A percentile compares a stretch with the other conserved stretches of the same genome.
Evolutionary conservation across 2,888 invertebrate genomes (phyloP).

Genomic region (Eupithecia inturbata): DNA sequence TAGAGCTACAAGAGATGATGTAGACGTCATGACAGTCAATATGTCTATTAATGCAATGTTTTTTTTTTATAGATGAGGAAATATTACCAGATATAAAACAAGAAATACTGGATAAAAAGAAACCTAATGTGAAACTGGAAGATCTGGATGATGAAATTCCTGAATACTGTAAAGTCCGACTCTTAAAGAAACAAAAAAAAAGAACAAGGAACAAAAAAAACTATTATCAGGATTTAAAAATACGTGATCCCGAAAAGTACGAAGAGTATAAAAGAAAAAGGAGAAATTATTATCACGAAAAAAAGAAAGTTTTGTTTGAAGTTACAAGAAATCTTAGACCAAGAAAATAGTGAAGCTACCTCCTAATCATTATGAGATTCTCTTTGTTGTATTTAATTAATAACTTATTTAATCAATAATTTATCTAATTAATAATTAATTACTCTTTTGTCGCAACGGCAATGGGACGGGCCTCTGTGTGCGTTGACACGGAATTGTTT

Average conservation of each 20-base stretch:
- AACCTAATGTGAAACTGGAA: not conserved
- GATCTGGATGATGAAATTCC: not conserved
- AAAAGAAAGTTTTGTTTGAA: not conserved
- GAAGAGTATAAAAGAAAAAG: conserved; percentile 14
- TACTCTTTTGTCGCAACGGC: too few species aligned
- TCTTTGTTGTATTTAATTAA: not conserved
- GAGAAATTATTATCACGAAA: conserved; percentile 3
- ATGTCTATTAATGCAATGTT: not conserved
- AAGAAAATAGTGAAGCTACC: not conserved
- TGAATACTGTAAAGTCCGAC: not conserved
- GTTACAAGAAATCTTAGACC: not conserved
- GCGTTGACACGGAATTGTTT: too few species aligned
- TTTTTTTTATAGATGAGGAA: conserved; percentile 6
- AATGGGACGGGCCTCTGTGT: too few species aligned
- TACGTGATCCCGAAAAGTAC: not conserved
- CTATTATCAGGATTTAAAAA: not conserved
- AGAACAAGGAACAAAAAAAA: not conserved
- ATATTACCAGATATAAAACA: conserved; percentile 7
- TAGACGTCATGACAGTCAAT: not conserved
- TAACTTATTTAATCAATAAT: too few species aligned
- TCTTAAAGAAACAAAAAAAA: not conserved
- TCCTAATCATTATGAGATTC: not conserved
- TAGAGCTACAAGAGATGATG: too few species aligned
- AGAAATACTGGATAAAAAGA: not conserved
- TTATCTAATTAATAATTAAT: too few species aligned